Evolutionary conservation across 1,140 invertebrate genomes (phyloP).

Genomic region (Battus philenor): DNA sequence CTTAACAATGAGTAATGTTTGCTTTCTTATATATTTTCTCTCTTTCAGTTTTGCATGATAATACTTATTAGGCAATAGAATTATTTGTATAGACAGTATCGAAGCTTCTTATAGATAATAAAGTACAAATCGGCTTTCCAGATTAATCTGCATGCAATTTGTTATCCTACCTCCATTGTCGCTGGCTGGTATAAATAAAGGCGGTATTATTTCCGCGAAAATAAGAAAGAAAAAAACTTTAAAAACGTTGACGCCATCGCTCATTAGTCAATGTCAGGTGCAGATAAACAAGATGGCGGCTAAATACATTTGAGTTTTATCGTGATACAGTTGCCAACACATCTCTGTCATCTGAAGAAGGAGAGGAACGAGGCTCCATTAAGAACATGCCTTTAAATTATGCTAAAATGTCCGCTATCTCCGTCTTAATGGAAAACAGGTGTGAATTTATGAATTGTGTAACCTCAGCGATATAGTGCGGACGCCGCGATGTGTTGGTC

Average conservation of each 20-base stretch:
- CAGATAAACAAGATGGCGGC: constrained; percentile 14
- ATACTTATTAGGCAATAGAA: no score
- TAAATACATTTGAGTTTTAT: constrained; percentile 10
- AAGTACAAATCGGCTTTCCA: no score
- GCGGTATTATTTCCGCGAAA: constrained; percentile 5
- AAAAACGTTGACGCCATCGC: constrained; percentile 1
- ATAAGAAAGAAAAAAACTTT: no score
- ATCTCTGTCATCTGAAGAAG: constrained; percentile 1
- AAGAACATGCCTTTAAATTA: constrained; percentile 10
- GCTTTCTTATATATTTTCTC: no score
- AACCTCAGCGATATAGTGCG: constrained; percentile 8
- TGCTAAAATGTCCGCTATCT: constrained; percentile 14
- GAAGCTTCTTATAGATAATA: no score
- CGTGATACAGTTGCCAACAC: constrained; percentile 6
- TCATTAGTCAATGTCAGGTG: constrained; percentile 6
- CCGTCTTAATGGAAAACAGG: constrained; percentile 16
- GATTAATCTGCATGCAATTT: no score
- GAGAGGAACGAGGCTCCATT: constrained; percentile 9
- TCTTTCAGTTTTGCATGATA: no score
- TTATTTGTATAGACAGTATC: no score
- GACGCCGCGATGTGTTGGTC: constrained; percentile 8
- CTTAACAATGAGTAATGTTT: no score
- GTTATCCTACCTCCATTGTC: no score
- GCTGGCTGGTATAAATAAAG: no score
- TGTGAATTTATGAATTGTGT: constrained; percentile 18